Conservation (phyloP, 2,888 invertebrate genomes). For the Autographa gamma region DNA sequence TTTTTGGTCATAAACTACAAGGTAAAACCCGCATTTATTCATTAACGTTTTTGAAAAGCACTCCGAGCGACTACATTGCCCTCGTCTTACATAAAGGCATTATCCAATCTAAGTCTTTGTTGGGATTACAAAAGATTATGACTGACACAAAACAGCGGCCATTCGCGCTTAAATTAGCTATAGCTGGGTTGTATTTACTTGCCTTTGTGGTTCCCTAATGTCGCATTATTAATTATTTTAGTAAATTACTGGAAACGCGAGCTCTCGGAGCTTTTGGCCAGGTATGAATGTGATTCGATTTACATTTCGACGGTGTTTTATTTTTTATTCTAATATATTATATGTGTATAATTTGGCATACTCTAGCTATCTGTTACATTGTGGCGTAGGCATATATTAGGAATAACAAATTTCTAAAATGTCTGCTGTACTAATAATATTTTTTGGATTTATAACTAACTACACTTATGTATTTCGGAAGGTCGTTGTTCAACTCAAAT, state of each 20-base stretch:
- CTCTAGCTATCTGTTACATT: too few species aligned
- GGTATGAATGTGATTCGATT: background rate
- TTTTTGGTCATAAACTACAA: background rate
- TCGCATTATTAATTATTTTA: conserved; percentile 38
- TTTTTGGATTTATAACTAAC: too few species aligned
- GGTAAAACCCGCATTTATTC: background rate
- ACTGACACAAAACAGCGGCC: conserved; percentile 54
- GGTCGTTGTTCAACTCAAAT: background rate
- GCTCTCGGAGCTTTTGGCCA: background rate
- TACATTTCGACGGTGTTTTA: background rate
- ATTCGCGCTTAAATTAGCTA: conserved; percentile 43
- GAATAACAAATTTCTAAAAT: too few species aligned
- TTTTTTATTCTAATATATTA: background rate
- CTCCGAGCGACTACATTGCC: conserved; percentile 19
- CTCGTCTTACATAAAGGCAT: conserved; percentile 45
- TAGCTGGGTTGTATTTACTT: conserved; percentile 17
- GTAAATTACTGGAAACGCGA: conserved; percentile 25
- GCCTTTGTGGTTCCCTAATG: conserved; percentile 43
- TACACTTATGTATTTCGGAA: too few species aligned
- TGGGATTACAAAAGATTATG: conserved; percentile 57
- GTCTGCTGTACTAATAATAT: too few species aligned
- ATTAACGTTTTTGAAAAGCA: conserved; percentile 2
- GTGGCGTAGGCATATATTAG: too few species aligned
- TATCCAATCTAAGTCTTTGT: conserved; percentile 58
- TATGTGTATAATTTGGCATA: too few species aligned